Evolutionary conservation across 64 coral and sea anemone species (phyloP).

Genomic region (Anthopleura sola): DNA sequence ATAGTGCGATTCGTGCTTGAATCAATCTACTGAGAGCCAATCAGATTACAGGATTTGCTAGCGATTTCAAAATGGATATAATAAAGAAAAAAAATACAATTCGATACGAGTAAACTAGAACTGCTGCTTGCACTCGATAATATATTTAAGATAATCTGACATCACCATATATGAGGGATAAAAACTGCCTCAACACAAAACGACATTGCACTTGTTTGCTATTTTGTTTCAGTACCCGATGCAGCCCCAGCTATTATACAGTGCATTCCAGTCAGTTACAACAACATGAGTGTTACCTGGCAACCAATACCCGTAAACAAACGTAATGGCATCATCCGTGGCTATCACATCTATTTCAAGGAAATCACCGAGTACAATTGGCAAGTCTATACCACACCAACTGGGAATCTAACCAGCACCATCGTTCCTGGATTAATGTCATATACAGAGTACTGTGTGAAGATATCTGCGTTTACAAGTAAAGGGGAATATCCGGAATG

Average conservation of each 20-base stretch:
- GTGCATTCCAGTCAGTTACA: not conserved
- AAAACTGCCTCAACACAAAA: too few relatives aligned
- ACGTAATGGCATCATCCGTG: constrained; percentile 18
- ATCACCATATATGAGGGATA: too few relatives aligned
- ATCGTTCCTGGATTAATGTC: constrained; percentile 13
- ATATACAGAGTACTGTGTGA: constrained; percentile 3
- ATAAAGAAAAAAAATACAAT: too few relatives aligned
- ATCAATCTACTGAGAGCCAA: too few relatives aligned
- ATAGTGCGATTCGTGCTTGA: too few relatives aligned
- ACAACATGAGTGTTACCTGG: not conserved
- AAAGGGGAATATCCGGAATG: constrained; percentile 1
- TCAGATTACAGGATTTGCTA: too few relatives aligned
- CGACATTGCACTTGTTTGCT: too few relatives aligned
- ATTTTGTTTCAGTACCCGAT: not conserved
- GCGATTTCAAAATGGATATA: too few relatives aligned
- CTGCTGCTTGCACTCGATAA: too few relatives aligned
- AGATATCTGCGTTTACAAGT: constrained; percentile 15
- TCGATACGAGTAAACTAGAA: too few relatives aligned
- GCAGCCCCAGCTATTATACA: not conserved
- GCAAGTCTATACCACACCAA: not conserved
- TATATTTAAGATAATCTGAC: too few relatives aligned
- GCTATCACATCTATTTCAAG: not conserved
- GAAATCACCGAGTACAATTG: not conserved
- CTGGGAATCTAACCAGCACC: not conserved
- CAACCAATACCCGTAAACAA: not conserved